Base-by-base conservation (phyloP, 2,888 invertebrate genomes). In the Archips xylosteana region DNA sequence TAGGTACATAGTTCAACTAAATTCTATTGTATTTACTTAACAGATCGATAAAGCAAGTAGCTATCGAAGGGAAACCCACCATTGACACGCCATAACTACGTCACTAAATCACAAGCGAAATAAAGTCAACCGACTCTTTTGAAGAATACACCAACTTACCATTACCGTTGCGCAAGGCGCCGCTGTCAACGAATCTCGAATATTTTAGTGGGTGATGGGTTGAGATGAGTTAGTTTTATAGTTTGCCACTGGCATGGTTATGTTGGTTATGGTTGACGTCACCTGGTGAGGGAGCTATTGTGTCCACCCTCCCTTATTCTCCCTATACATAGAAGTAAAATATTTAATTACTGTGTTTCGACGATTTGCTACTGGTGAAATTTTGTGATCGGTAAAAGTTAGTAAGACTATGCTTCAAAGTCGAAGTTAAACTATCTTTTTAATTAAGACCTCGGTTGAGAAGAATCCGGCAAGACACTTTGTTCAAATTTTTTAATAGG, bases 101-200 rank as follows among this genome's bases (percentile, higher is more conserved):
- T 73, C 73, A 73, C 73, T 75, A 75, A 85, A 83, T 82, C 81
- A 80, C 81, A 76, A 80, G 83, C 78, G 79, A 81, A 85, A 84
- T 82, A 82, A 84, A 87, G 87, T 88, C 87, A 88, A 85, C 83
- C 79, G 75, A 83, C 81, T 77, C 83, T 82, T 83, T 87, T 86
- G 82, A 86, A 61, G 76, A 72, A 77, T 62, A 61, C 65, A 75
- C 75, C 54, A 69, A 70, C 64, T 66, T 69, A 72, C 36, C 49
- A 0, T 36, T 51, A 45, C 76, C 81, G 83, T 87, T 87, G 86
- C 87, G 86, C 13, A 42, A 13, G 59, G 45, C 59, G 36, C 57
- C 13, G 42, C 32, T 61, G 3, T 42, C 36, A 8, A 32, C 63
- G 36, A 39, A 32, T 23, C 42, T 51, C 47, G n/a, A 47, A 51